Evolutionary conservation across 2,888 invertebrate species (phyloP).

Genomic region (Fissipunctia ypsillon): DNA sequence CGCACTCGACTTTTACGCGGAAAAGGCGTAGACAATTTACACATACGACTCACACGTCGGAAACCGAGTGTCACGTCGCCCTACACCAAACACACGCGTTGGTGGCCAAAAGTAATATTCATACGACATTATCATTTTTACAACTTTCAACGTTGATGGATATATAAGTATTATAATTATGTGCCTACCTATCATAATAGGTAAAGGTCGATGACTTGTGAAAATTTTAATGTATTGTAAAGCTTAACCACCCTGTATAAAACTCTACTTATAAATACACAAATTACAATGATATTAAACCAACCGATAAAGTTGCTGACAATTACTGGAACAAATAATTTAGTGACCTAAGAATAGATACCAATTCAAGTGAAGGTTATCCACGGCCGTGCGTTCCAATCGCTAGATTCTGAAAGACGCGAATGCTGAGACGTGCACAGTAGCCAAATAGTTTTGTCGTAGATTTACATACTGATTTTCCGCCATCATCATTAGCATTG

Average conservation of each 20-base stretch:
- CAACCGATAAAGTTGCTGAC: constrained; percentile 40
- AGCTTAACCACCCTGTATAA: background rate
- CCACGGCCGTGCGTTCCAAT: constrained; percentile 67
- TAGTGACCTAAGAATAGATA: constrained; percentile 74
- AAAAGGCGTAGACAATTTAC: constrained; percentile 49
- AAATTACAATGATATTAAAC: constrained; percentile 37
- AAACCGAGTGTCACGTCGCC: constrained; percentile 61
- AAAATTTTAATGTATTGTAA: constrained; percentile 17
- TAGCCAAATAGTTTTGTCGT: constrained; percentile 46
- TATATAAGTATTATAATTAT: constrained; percentile 50
- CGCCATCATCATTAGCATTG: constrained; percentile 21
- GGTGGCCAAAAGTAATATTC: constrained; percentile 53
- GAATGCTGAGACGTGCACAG: constrained; percentile 28
- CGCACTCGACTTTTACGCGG: constrained; percentile 49
- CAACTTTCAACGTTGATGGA: constrained; percentile 62
- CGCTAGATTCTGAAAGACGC: constrained; percentile 64
- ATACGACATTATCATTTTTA: constrained; percentile 53
- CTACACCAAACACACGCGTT: constrained; percentile 46
- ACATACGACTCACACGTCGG: constrained; percentile 46
- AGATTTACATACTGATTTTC: constrained; percentile 23
- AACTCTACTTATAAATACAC: background rate
- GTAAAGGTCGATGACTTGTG: constrained; percentile 57
- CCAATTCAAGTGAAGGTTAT: constrained; percentile 74
- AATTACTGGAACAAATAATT: constrained; percentile 71
- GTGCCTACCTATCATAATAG: constrained; percentile 26